A percentile compares a stretch with the other conserved stretches of the same genome.
Conservation (phyloP, 2,888 invertebrate genomes). For the Drosophila mayaguana region DNA sequence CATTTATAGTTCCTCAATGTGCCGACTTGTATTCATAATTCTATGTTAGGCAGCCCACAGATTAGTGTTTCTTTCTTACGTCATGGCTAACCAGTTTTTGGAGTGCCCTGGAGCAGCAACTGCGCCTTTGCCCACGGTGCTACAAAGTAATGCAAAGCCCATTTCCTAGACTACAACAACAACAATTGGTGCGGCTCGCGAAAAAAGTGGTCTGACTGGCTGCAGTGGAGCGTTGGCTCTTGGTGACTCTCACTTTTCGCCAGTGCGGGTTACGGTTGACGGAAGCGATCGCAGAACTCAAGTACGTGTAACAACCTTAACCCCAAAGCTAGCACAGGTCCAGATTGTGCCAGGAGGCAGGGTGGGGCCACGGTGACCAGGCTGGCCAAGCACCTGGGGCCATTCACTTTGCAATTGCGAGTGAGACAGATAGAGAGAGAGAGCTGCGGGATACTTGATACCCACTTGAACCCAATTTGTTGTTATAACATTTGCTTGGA, state of each 20-base stretch:
- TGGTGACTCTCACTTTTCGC: constrained; percentile 63
- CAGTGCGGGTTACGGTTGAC: constrained; percentile 59
- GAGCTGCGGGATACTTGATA: constrained; percentile 63
- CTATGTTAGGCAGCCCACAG: constrained; percentile 24
- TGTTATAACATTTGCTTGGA: constrained; percentile 65
- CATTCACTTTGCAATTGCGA: constrained; percentile 55
- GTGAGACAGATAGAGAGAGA: background rate
- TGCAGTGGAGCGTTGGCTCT: constrained; percentile 35
- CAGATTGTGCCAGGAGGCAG: constrained; percentile 25
- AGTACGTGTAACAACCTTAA: constrained; percentile 78
- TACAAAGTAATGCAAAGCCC: constrained; percentile 21
- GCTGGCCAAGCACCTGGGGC: constrained; percentile 6
- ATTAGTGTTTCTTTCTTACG: constrained; percentile 18
- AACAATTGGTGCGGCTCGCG: background rate
- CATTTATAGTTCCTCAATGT: background rate
- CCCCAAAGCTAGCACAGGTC: constrained; percentile 60
- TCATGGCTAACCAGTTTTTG: constrained; percentile 57
- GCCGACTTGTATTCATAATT: constrained; percentile 10
- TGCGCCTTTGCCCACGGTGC: background rate
- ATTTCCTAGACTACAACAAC: constrained; percentile 38
- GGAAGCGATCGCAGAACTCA: constrained; percentile 71
- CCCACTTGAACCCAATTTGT: constrained; percentile 71
- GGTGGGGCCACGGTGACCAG: constrained; percentile 12
- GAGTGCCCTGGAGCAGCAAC: constrained; percentile 17
- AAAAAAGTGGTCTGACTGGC: constrained; percentile 67